Evolutionary conservation across 2,797 vertebrate species (phyloP), one percentile per base, ranked within the genome.

Genomic region (Oreortyx pictus): DNA sequence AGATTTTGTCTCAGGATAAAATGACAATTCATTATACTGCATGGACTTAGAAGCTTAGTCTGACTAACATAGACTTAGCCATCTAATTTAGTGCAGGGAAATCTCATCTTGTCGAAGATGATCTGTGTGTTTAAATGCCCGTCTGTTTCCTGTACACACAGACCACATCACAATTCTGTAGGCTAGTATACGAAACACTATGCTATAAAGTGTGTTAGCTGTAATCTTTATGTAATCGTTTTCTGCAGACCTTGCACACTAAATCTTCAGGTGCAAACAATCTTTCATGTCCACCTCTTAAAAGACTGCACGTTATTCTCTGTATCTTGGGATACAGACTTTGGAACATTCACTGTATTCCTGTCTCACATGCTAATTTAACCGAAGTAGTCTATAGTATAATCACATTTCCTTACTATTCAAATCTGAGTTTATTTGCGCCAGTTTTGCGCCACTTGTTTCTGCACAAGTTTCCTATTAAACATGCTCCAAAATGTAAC

Each of bases 51-150:
- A 86, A 64, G 31, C 50, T 92, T 86, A 90, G 50, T 23, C 59
- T 74, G 72, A 77, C 75, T 79, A 62, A 75, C 9, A 50, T 46
- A 22, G 70, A 50, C 15, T 68, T 81, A 90, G 25, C 29, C 29
- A 59, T 33, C 70, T 61, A 78, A 83, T 78, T 94, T 37, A 75
- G 66, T 62, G 31, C 79, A 93, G 65, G 47, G 66, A 94, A 92
- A 85, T 76, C 75, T 68, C 65, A 52, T 77, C 61, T 82, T 66
- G 37, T 39, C 43, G 72, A 11, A 49, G 56, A 50, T 67, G 66
- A 82, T 71, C 67, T 70, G 6, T 22, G 46, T 41, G 33, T 88
- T 82, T 59, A 66, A 83, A 76, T 41, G 50, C 43, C 87, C 85
- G 83, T 78, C 82, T 94, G 78, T 60, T 91, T 43, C 68, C 46